A percentile compares a stretch with the other conserved stretches of the same genome.
Evolutionary conservation across 2,888 invertebrate genomes (phyloP).

Genomic region (Dynastes grantii): DNA sequence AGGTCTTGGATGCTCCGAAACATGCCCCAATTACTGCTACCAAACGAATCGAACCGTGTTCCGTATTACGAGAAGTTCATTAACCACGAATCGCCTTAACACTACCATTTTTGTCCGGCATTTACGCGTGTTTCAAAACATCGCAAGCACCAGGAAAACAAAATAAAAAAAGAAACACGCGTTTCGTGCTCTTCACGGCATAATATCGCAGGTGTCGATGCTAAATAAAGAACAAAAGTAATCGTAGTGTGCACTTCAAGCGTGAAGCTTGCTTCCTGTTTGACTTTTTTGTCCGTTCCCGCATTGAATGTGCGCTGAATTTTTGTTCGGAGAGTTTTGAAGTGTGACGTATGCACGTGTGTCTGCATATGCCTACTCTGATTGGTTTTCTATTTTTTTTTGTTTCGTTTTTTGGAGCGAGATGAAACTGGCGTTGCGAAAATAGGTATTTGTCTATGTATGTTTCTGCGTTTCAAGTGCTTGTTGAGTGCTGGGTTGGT

Average conservation of each 20-base stretch:
- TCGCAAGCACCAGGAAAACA: conserved; percentile 3
- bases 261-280: conserved; percentile 35
- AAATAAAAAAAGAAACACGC: background rate
- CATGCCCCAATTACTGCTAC: background rate
- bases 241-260: background rate
- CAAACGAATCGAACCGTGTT: background rate
- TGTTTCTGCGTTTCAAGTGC: background rate
- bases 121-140: conserved; percentile 12
- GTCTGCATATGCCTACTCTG: no score
- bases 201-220: conserved; percentile 25
- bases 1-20: background rate
- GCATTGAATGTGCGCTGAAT: background rate
- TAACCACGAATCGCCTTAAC: conserved; percentile 13
- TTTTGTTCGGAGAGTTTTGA: background rate
- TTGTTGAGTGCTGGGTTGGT: background rate
- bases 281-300: background rate
- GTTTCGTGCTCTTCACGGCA: background rate
- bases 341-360: conserved; percentile 8
- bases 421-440: background rate
- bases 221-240: conserved; percentile 28
- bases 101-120: conserved; percentile 8
- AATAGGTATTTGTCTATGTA: background rate
- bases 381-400: background rate
- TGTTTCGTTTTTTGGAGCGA: background rate
- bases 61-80: conserved; percentile 9